Base-by-base conservation (phyloP, 2,888 invertebrate species). In the Hesperia comma region DNA sequence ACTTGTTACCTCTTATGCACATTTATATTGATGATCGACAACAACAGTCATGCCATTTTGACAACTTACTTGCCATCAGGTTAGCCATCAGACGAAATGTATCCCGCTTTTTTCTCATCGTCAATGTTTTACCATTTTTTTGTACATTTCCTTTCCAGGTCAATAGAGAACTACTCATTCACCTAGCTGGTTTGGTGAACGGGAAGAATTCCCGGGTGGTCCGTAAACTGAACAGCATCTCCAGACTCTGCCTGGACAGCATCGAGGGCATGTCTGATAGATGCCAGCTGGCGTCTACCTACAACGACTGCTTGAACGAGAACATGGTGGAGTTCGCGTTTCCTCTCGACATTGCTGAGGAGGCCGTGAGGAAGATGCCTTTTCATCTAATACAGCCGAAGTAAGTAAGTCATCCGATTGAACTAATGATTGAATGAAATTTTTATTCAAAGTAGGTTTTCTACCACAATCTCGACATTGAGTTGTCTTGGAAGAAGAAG, bases 241-340 rank as follows among this genome's bases (percentile, higher is more conserved):
- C 92, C 21, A 78, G 92, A 0, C 80, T 89, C 6, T 92, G 92
- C 69, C 76, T 91, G 54, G 92, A 91, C 78, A 88, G 84, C 62
- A 89, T 91, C 40, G 90, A 90, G 41, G 91, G 91, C 54, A 86
- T 91, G 86, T 84, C 87, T 0, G 91, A 92, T 68, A 75, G 90
- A 37, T 92, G 92, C 68, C 90, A 91, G 56, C 78, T 92, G 1
- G 91, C 90, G 0, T 91, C 92, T 0, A 89, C 90, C 0, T 92
- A 92, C 76, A 92, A 91, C 56, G 91, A 92, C 74, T 92, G 92
- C 63, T 70, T 92, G 10, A 92, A 92, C 41, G 91, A 91, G 57
- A 92, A 91, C 70, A 92, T 92, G 92, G 76, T 85, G 17, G 92
- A 92, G 55, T 92, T 92, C 57, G 85, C 90, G 0, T 92, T 92